phyloP scores from a whole-genome alignment of 2,797 vertebrate genomes.

The Myoxocephalus aenaeus region DNA sequence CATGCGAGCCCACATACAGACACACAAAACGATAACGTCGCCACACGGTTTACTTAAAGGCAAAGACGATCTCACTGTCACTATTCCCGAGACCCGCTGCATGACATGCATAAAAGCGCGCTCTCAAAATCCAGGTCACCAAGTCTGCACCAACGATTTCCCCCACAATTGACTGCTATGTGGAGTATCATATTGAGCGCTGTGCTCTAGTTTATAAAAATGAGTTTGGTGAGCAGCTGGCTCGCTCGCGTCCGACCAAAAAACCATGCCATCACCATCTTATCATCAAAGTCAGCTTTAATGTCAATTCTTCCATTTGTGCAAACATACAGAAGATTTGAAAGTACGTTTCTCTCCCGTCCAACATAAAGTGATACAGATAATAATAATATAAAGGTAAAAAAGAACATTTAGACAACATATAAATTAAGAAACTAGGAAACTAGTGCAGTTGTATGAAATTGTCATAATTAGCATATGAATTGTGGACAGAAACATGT shows the following conservation, averaged over 20 bases:
- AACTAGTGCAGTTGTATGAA: not conserved
- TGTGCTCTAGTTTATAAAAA: conserved; percentile 68
- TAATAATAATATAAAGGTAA: too few relatives aligned
- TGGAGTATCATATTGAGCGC: conserved; percentile 65
- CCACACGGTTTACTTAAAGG: not conserved
- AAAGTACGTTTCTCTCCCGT: too few relatives aligned
- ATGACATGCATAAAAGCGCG: conserved; percentile 21
- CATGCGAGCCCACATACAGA: not conserved
- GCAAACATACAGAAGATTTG: too few relatives aligned
- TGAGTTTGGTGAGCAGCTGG: conserved; percentile 68
- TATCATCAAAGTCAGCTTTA: too few relatives aligned
- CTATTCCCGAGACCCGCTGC: conserved; percentile 17
- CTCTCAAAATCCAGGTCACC: conserved; percentile 67
- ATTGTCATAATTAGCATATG: not conserved
- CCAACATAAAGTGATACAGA: too few relatives aligned
- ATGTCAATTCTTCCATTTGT: too few relatives aligned
- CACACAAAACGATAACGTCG: not conserved
- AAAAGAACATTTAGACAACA: too few relatives aligned
- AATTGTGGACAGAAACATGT: not conserved
- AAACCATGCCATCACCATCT: too few relatives aligned
- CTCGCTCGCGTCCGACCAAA: conserved; percentile 33
- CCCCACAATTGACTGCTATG: conserved; percentile 65
- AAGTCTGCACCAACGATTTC: conserved; percentile 60
- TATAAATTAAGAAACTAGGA: too few relatives aligned
- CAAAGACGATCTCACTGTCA: not conserved